Evolutionary conservation across 2,113 vertebrate genomes (phyloP).

Genomic region (Sylvilagus bachmani): DNA sequence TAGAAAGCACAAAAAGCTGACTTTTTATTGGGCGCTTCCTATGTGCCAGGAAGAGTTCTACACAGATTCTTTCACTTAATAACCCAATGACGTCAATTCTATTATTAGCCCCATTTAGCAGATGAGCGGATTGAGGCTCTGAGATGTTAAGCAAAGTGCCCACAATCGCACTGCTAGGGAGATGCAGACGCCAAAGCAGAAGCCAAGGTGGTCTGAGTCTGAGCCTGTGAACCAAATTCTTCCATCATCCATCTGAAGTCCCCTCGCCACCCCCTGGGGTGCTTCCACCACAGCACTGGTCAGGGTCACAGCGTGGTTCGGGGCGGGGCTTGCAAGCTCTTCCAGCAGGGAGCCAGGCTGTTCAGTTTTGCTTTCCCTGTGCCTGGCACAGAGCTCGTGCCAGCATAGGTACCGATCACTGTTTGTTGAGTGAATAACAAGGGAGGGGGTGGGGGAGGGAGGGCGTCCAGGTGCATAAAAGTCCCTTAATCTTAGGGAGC

Average conservation of each 20-base stretch:
- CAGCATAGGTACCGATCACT: constrained; percentile 26
- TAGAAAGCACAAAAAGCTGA: constrained; percentile 48
- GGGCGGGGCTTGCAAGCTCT: not conserved
- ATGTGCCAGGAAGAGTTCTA: constrained; percentile 55
- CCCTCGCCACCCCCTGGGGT: too few species aligned
- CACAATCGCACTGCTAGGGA: not conserved
- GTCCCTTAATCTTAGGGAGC: constrained; percentile 42
- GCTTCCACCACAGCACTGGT: not conserved
- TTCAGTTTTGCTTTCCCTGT: constrained; percentile 1
- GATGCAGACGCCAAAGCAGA: constrained; percentile 34
- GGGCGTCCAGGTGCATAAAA: not conserved
- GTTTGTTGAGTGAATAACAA: constrained; percentile 26
- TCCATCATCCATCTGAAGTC: not conserved
- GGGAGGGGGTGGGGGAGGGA: not conserved
- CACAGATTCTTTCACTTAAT: constrained; percentile 67
- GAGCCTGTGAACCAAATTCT: not conserved
- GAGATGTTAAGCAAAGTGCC: constrained; percentile 15
- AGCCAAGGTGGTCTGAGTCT: not conserved
- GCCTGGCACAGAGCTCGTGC: constrained; percentile 37
- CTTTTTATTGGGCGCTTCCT: constrained; percentile 55
- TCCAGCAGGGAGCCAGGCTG: not conserved
- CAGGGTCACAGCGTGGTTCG: not conserved
- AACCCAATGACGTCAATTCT: constrained; percentile 21
- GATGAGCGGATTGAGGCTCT: constrained; percentile 58
- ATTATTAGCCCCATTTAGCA: constrained; percentile 76